Evolutionary conservation across 2,113 vertebrate species (phyloP).

Genomic region (Ictidomys tridecemlineatus): DNA sequence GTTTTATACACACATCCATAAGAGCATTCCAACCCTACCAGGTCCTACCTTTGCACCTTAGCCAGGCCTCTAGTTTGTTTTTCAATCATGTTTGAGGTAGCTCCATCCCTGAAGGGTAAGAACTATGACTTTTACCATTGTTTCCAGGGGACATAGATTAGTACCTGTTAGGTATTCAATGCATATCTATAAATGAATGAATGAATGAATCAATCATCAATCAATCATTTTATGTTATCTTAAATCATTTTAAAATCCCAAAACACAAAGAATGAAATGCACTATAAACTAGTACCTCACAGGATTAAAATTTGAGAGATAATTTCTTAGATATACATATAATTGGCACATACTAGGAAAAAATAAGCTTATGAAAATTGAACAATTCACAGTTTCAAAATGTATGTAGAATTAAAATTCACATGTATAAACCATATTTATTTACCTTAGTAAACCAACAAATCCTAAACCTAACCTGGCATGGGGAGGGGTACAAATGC

Average conservation of each 20-base stretch:
- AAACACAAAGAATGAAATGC: slow-evolving; percentile 29
- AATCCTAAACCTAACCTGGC: slow-evolving; percentile 63
- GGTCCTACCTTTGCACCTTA: background rate
- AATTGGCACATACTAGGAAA: background rate
- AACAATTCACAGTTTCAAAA: slow-evolving; percentile 42
- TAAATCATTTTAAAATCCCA: background rate
- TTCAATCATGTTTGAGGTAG: background rate
- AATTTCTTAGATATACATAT: background rate
- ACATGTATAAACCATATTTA: slow-evolving; percentile 10
- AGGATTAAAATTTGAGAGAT: slow-evolving; percentile 38
- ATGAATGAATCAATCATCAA: background rate
- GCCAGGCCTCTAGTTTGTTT: background rate
- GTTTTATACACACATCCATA: background rate
- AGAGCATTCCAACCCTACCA: background rate
- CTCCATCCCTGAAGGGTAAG: background rate
- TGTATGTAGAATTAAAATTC: slow-evolving; percentile 49
- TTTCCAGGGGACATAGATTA: background rate
- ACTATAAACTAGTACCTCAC: background rate
- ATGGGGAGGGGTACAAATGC: slow-evolving; percentile 14
- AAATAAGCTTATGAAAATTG: slow-evolving; percentile 57
- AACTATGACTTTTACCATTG: background rate
- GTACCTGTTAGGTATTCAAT: background rate
- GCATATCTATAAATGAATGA: background rate
- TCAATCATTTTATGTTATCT: background rate
- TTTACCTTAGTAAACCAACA: slow-evolving; percentile 53